A percentile compares a stretch with the other conserved stretches of the same genome.
These are phyloP conservation scores for Drosophila testacea DNA, from an alignment of 2,888 invertebrate genomes.

Conservation along the genomic window DNA sequence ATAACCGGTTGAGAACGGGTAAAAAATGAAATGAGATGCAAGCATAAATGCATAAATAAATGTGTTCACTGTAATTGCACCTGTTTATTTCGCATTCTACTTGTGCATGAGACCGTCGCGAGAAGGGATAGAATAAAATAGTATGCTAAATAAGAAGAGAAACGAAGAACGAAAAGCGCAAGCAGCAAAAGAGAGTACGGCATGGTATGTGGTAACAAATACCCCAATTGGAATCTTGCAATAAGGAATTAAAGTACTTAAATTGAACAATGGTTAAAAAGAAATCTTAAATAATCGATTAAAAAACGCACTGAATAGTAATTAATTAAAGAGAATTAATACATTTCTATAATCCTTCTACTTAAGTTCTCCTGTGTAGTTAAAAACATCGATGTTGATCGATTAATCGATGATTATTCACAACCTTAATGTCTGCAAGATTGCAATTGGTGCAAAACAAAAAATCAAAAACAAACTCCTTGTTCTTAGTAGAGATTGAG, in stretches of 20 bases:
- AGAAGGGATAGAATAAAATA: conserved; percentile 15
- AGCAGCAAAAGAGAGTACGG: conserved; percentile 2
- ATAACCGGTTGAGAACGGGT: conserved; percentile 7
- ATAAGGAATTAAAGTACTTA: not conserved
- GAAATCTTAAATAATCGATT: too few species aligned
- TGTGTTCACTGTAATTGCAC: conserved; percentile 38
- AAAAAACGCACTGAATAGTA: too few species aligned
- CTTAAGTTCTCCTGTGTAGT: not conserved
- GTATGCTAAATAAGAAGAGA: conserved; percentile 20
- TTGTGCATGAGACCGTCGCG: conserved; percentile 3
- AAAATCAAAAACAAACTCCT: conserved; percentile 39
- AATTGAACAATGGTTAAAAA: too few species aligned
- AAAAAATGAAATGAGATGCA: not conserved
- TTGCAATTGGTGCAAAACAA: conserved; percentile 35
- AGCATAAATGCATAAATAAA: not conserved
- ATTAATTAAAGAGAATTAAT: not conserved
- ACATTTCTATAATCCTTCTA: not conserved
- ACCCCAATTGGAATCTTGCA: conserved; percentile 26
- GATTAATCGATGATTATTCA: too few species aligned
- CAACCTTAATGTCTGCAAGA: conserved; percentile 10
- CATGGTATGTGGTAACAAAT: conserved; percentile 6
- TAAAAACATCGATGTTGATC: not conserved
- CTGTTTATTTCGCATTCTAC: conserved; percentile 38
- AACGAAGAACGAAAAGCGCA: conserved; percentile 11
- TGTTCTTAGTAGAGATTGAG: conserved; percentile 22